Evolutionary conservation across 2,113 vertebrate genomes (phyloP).

Genomic region (Carassius carassius): DNA sequence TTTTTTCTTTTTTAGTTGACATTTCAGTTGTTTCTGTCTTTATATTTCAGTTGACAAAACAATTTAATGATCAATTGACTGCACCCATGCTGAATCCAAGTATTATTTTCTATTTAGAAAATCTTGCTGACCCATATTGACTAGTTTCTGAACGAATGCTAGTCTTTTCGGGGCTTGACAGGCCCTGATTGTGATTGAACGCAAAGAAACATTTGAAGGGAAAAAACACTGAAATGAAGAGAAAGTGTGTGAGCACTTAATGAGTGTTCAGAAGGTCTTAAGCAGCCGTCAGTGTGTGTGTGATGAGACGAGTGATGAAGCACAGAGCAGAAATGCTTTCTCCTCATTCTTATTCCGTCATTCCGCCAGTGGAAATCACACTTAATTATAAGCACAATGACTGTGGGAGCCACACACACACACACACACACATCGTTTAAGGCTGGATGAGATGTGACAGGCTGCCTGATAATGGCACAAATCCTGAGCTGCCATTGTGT

Average conservation of each 20-base stretch:
- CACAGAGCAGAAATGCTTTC: constrained; percentile 47
- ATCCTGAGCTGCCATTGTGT: too few species aligned
- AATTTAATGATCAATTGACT: too few species aligned
- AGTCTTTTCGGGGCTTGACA: background rate
- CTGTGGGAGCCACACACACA: constrained; percentile 44
- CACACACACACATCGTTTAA: constrained; percentile 45
- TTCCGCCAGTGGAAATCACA: constrained; percentile 60
- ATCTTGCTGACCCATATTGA: too few species aligned
- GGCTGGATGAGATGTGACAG: constrained; percentile 47
- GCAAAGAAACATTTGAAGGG: background rate
- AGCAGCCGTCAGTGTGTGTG: background rate
- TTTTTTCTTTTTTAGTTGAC: background rate
- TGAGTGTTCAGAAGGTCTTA: background rate
- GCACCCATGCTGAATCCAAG: too few species aligned
- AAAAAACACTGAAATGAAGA: background rate
- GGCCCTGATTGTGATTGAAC: background rate
- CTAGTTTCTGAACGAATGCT: background rate
- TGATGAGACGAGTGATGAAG: background rate
- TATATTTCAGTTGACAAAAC: background rate
- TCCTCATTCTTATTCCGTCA: constrained; percentile 46
- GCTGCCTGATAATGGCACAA: background rate
- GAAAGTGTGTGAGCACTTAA: background rate
- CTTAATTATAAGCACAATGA: constrained; percentile 63
- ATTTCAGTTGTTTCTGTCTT: too few species aligned
- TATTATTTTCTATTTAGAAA: too few species aligned